Evolutionary conservation across 2,888 invertebrate species (phyloP).

Genomic region (Adelognathus sp.): DNA sequence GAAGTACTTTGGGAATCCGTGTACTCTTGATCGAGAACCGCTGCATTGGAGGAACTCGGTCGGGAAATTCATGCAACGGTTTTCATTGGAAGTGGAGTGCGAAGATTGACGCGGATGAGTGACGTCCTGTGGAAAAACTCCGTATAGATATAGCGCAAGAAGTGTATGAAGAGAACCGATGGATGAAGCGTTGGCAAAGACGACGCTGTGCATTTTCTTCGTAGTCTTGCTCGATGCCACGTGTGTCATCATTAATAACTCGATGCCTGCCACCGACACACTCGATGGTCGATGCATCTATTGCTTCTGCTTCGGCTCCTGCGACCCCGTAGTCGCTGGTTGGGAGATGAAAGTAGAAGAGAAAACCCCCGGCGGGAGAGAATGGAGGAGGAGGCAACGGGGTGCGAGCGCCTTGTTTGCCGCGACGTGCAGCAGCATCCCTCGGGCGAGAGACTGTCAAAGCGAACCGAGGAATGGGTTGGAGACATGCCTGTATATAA

Average conservation of each 20-base stretch:
- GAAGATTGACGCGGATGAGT: background rate
- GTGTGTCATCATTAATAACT: conserved; percentile 37
- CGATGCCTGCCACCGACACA: conserved; percentile 17
- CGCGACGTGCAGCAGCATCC: background rate
- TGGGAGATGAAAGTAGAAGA: background rate
- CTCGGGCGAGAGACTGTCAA: conserved; percentile 6
- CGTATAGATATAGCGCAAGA: background rate
- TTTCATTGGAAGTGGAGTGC: too few species aligned
- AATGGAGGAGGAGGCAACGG: conserved; percentile 4
- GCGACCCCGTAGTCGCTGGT: too few species aligned
- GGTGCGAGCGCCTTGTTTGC: background rate
- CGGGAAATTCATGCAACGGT: too few species aligned
- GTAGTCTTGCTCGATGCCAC: background rate
- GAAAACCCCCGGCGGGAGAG: background rate
- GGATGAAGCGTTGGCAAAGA: background rate
- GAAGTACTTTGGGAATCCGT: too few species aligned
- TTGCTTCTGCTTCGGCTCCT: background rate
- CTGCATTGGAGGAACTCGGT: too few species aligned
- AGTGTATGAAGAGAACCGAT: background rate
- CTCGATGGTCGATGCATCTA: background rate
- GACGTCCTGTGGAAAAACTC: background rate
- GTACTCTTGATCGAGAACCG: too few species aligned
- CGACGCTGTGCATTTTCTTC: background rate
- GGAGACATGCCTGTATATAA: background rate
- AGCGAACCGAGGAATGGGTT: background rate